Evolutionary conservation across 2,797 vertebrate genomes (phyloP), one percentile per base, ranked within the genome.

Genomic region (Pipistrellus nathusii): DNA sequence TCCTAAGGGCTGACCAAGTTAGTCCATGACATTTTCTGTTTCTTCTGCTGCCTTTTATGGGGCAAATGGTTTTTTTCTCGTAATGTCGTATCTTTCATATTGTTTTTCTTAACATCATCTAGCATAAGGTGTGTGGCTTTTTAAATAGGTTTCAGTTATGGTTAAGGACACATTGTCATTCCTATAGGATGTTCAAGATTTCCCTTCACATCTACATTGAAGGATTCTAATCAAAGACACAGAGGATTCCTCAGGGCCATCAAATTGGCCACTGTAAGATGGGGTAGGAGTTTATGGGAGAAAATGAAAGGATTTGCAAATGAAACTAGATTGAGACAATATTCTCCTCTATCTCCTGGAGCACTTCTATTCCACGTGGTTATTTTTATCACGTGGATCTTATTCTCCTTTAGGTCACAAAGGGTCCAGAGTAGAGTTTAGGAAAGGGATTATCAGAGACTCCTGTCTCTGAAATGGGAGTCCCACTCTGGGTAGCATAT

Each of bases 81-180:
- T 94, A 88, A 66, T 82, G 68, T 35, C 91, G 96, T 72, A 89
- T 55, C 89, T 95, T 86, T 97, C 94, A 75, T 71, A 23, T 85
- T 97, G 15, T 94, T 95, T 91, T 96, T 96, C 94, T 95, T 94
- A 71, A 78, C 35, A 81, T 89, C 88, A 97, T 93, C 57, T 96
- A 96, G 92, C 96, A 94, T 96, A 96, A 96, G 93, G 35, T 95
- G 75, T 95, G 66, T 97, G 97, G 97, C 90, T 97, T 94, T 32
- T 32, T 51, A 78, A 96, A 94, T 93, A 96, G 96, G 84, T 85
- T 96, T 97, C 84, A 90, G 51, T 93, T 84, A 72, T 93, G 66
- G 57, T 55, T 93, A 95, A 77, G 96, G 96, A 62, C 30, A 90
- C 18, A 20, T 84, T 84, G 88, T 88, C 55, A 88, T 80, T 91